Percentiles rank a stretch among this genome's conserved stretches.
Conservation (phyloP, 2,888 invertebrate species). For the Keiferia lycopersicella region DNA sequence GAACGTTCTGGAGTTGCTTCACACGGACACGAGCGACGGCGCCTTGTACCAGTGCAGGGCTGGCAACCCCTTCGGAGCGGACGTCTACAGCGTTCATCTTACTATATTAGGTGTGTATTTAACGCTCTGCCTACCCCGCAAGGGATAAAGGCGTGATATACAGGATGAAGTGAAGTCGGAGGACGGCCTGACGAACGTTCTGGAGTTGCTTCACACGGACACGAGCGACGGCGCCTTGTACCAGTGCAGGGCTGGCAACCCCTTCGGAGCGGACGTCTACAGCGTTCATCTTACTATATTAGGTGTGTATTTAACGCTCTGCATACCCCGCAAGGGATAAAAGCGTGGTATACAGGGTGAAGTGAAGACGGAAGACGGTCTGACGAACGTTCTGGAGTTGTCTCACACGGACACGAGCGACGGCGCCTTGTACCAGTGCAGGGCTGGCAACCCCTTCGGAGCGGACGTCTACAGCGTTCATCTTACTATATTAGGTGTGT, state of each 20-base stretch:
- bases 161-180: slow-evolving; percentile 73
- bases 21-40: slow-evolving; percentile 70
- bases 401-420: slow-evolving; percentile 71
- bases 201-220: slow-evolving; percentile 70
- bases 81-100: slow-evolving; percentile 65
- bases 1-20: slow-evolving; percentile 64
- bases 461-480: slow-evolving; percentile 68
- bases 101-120: slow-evolving; percentile 62
- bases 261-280: slow-evolving; percentile 71
- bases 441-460: slow-evolving; percentile 74
- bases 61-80: slow-evolving; percentile 74
- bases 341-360: too few relatives aligned
- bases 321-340: too few relatives aligned
- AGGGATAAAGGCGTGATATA: too few relatives aligned
- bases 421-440: slow-evolving; percentile 72
- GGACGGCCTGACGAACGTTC: slow-evolving; percentile 66
- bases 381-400: slow-evolving; percentile 65
- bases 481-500: slow-evolving; percentile 67
- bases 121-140: too few relatives aligned
- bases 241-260: slow-evolving; percentile 75
- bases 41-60: slow-evolving; percentile 75
- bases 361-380: slow-evolving; percentile 69
- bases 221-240: slow-evolving; percentile 71
- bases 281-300: slow-evolving; percentile 68
- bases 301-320: slow-evolving; percentile 44